A percentile compares a stretch with the other conserved stretches of the same genome.
Conservation (phyloP, 2,888 invertebrate species). For the Sympetrum striolatum region DNA sequence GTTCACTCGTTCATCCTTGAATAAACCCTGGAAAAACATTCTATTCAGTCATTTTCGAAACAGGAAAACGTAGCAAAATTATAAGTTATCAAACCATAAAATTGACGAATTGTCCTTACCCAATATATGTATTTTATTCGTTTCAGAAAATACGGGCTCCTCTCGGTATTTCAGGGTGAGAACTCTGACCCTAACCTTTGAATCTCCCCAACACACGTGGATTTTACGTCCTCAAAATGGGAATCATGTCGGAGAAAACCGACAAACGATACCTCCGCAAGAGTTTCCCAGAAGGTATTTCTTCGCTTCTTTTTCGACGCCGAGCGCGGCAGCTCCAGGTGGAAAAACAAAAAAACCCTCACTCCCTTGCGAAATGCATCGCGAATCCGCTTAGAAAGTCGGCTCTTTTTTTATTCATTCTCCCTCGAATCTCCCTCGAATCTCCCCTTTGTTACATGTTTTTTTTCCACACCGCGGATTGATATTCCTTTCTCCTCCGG, state of each 20-base stretch:
- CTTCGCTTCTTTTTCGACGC: background rate
- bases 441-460: background rate
- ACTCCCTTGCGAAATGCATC: background rate
- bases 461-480: background rate
- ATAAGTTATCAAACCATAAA: no score
- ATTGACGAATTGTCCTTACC: no score
- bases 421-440: background rate
- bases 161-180: no score
- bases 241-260: no score
- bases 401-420: background rate
- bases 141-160: background rate
- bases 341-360: background rate
- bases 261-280: no score
- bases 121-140: background rate
- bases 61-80: background rate
- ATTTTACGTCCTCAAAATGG: no score
- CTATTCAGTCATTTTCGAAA: no score
- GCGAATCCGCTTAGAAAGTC: background rate
- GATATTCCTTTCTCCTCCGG: background rate
- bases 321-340: background rate
- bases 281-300: background rate
- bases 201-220: no score
- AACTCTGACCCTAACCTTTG: no score
- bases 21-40: no score
- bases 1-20: no score